phyloP scores from a whole-genome alignment of 2,888 invertebrate genomes.

The Unio pictorum region DNA sequence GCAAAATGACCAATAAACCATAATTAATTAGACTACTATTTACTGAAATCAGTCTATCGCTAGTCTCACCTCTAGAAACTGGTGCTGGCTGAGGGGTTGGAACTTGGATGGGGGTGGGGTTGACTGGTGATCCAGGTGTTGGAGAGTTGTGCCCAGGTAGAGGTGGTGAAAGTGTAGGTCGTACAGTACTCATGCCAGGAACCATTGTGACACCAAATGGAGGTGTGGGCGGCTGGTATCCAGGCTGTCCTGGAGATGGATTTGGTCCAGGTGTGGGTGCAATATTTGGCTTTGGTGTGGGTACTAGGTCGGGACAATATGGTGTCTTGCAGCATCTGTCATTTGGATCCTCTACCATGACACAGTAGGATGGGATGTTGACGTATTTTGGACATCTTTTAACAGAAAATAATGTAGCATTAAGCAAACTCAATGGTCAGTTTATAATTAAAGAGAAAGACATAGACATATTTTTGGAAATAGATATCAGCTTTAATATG shows the following conservation, averaged over 20 bases:
- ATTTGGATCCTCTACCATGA: slow-evolving; percentile 42
- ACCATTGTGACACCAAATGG: slow-evolving; percentile 5
- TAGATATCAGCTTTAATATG: no score
- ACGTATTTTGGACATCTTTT: slow-evolving; percentile 44
- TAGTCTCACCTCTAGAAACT: slow-evolving; percentile 28
- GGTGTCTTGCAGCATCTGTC: slow-evolving; percentile 45
- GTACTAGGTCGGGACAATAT: slow-evolving; percentile 30
- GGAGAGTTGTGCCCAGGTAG: slow-evolving; percentile 8
- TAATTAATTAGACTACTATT: no score
- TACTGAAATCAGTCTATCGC: background rate
- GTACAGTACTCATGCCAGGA: slow-evolving; percentile 6
- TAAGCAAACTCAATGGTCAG: no score
- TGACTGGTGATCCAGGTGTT: slow-evolving; percentile 13
- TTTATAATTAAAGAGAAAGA: no score
- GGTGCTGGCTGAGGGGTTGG: slow-evolving; percentile 29
- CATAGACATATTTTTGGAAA: no score
- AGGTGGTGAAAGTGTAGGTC: background rate
- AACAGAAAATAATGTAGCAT: no score
- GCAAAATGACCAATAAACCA: no score
- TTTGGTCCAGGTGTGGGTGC: slow-evolving; percentile 35
- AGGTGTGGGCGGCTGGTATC: slow-evolving; percentile 12
- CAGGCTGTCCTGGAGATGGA: slow-evolving; percentile 17
- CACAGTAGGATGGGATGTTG: slow-evolving; percentile 44
- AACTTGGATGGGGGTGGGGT: slow-evolving; percentile 11
- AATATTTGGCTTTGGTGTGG: slow-evolving; percentile 33